Conservation (phyloP, 2,888 invertebrate genomes). For the Danaus chrysippus region DNA sequence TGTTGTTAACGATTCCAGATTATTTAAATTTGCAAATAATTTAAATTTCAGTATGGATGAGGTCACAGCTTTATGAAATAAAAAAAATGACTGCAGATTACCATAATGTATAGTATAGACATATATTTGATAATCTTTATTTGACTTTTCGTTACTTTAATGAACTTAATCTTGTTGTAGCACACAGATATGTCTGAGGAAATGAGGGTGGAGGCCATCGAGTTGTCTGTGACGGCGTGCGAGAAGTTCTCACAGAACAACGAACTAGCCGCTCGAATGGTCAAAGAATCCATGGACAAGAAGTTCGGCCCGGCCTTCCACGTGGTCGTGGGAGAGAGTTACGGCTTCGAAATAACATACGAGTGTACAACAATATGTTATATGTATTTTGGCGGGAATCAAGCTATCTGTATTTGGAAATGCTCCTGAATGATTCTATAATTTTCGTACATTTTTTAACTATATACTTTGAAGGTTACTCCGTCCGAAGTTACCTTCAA, state of each 20-base stretch:
- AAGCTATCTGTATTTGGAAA: conserved; percentile 94
- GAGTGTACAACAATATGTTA: conserved; percentile 93
- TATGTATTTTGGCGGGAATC: conserved; percentile 94
- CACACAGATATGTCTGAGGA: conserved; percentile 96
- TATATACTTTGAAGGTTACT: conserved; percentile 10
- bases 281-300: conserved; percentile 97
- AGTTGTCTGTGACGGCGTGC: conserved; percentile 94
- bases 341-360: conserved; percentile 95
- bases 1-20: no score
- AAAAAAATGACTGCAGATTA: no score
- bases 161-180: conserved; percentile 65
- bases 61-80: no score
- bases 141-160: no score
- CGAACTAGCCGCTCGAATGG: conserved; percentile 93
- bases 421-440: conserved; percentile 78
- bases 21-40: no score
- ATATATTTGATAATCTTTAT: no score
- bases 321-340: conserved; percentile 97
- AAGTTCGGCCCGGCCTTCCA: conserved; percentile 97
- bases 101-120: no score
- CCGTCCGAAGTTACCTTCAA: conserved; percentile 13
- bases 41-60: no score
- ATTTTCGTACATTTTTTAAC: conserved; percentile 7
- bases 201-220: conserved; percentile 93
- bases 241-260: conserved; percentile 94